phyloP scores from a whole-genome alignment of 2,113 vertebrate genomes.

The Anser cygnoides region DNA sequence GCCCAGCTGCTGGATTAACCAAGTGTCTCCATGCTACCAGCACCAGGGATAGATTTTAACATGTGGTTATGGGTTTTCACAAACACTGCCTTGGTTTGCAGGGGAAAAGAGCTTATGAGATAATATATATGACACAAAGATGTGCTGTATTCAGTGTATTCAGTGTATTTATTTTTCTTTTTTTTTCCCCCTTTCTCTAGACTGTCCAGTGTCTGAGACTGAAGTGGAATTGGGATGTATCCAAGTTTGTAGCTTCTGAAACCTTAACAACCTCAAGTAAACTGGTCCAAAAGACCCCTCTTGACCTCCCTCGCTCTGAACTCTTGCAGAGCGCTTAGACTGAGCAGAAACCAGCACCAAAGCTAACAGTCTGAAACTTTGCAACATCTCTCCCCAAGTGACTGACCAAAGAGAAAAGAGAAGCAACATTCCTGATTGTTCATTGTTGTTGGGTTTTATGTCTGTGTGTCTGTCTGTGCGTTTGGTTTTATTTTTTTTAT shows the following conservation, averaged over 20 bases:
- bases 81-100: background rate
- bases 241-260: constrained; percentile 59
- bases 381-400: background rate
- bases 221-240: constrained; percentile 36
- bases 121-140: background rate
- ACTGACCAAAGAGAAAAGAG: background rate
- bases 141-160: background rate
- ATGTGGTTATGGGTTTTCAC: accelerated
- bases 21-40: accelerated
- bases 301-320: constrained; percentile 60
- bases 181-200: constrained; percentile 44
- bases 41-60: background rate
- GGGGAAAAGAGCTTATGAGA: background rate
- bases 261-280: constrained; percentile 69
- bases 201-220: constrained; percentile 29
- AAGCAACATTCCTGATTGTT: constrained; percentile 44
- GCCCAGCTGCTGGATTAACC: background rate
- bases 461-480: constrained; percentile 27
- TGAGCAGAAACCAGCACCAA: constrained; percentile 59
- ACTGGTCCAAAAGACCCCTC: constrained; percentile 68
- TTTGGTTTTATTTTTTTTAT: background rate
- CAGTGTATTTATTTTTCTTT: background rate
- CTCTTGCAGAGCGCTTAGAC: constrained; percentile 40
- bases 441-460: constrained; percentile 3
- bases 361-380: background rate